Evolutionary conservation across 2,888 invertebrate genomes (phyloP), one percentile per base, ranked within the genome.

Genomic region (Drosophila yooni): DNA sequence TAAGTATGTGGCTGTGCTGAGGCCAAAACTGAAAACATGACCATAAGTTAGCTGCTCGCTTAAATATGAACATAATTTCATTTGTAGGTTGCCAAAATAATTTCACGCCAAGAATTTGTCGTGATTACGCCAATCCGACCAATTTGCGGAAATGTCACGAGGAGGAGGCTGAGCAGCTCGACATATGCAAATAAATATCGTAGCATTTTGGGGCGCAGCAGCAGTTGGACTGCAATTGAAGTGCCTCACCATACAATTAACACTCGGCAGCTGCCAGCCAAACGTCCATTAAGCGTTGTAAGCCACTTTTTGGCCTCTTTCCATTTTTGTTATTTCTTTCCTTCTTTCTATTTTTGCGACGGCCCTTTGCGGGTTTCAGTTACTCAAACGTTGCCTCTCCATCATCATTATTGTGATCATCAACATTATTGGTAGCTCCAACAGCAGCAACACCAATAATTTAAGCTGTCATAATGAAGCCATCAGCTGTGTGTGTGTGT

Each of bases 181-280:
- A 48, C 21, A 62, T 25, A 80, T 73, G 76, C 79, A 81, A 71
- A 83, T 75, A 61, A 60, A 66, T 43, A 70, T 27, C 50, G 15
- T 61, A 31, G 25, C 54, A 56, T 68, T 58, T 54, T 70, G 80
- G 72, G 81, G 81, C 68, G 77, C 74, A 70, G 66, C 69, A 38
- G 34, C 75, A 70, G 66, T 61, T 53, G 57, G 65, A 72, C 38
- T 76, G 78, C 74, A 76, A 74, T 86, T 85, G 71, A 57, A 72
- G 54, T 74, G 75, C 83, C 64, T 67, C 69, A 71, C 68, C 86
- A 82, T 89, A 82, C 84, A 86, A 88, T 86, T 86, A 89, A 84
- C 88, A 79, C 85, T 84, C 89, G 89, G 89, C 89, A 89, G 88
- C 85, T 87, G 85, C 74, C 85, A 72, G 50, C 57, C 58, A 65